Evolutionary conservation across 2,888 invertebrate species (phyloP), one percentile per base, ranked within the genome.

Genomic region (Diaphora mendica): DNA sequence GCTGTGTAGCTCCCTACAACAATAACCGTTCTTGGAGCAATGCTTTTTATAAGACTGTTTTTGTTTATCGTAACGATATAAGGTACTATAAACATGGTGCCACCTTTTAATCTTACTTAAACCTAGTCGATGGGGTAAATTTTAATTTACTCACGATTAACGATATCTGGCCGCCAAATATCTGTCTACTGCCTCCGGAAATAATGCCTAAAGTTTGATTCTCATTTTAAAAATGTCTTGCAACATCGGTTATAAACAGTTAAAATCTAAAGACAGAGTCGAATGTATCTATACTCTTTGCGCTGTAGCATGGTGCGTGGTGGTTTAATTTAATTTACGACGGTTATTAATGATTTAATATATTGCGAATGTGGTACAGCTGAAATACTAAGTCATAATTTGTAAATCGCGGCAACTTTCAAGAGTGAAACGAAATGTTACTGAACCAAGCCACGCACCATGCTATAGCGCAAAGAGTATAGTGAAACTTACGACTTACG

Each of bases 11-110:
- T 55, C 70, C 72, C 35, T 77, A 77, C 67, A 72, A 83, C 79
- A 83, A 83, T 83, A 79, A 68, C 74, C n/a, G 66, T 68, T 65
- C 70, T 35, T 35, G 71, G 79, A 85, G 85, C 85, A 84, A 83
- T 83, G 85, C 78, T 75, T 81, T 83, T 66, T 77, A 77, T 72
- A 77, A 73, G 68, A 69, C 71, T 65, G 70, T 74, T 77, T 48
- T 72, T 85, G 83, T 83, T 83, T 83, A 83, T 83, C 72, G 77
- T 76, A 73, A 76, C 74, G 72, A 62, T 70, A 65, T 72, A 71
- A 68, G 62, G 26, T 79, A 76, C 55, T 83, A 71, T 83, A 85
- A 81, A 83, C 85, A 85, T 48, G 20, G 4, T 75, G 23, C 65
- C 76, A 68, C 69, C 75, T 70, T 76, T 78, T 76, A 75, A 77